Conservation (phyloP, 1,140 invertebrate species). For the Drosophila tropicalis region DNA sequence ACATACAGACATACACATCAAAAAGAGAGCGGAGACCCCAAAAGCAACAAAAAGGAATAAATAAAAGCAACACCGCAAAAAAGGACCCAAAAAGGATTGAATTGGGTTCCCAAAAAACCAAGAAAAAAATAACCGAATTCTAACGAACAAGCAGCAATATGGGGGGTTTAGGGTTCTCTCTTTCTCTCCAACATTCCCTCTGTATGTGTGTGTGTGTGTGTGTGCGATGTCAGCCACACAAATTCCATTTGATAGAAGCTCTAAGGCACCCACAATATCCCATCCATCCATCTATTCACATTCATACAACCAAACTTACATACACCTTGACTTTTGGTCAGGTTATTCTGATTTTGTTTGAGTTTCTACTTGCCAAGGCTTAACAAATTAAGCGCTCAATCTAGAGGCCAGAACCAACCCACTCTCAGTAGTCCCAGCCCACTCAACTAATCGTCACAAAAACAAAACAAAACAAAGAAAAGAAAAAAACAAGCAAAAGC, state of each 20-base stretch:
- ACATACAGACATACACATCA: neutral
- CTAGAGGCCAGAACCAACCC: conserved; percentile 47
- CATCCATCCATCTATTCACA: conserved; percentile 24
- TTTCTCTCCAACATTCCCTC: neutral
- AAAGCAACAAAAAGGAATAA: conserved; percentile 72
- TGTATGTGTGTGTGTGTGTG: conserved; percentile 35
- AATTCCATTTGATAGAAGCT: conserved; percentile 55
- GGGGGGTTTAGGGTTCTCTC: neutral
- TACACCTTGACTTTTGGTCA: conserved; percentile 80
- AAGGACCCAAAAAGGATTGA: conserved; percentile 51
- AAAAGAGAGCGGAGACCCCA: conserved; percentile 49
- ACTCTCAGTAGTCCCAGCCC: neutral
- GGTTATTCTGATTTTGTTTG: conserved; percentile 80
- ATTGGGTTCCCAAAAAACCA: conserved; percentile 53
- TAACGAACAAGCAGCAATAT: conserved; percentile 75
- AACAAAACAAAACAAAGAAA: conserved; percentile 25
- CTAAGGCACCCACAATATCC: conserved; percentile 66
- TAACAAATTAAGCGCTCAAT: conserved; percentile 82
- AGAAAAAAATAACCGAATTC: conserved; percentile 25
- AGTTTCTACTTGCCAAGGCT: conserved; percentile 80
- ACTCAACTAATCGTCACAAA: conserved; percentile 8
- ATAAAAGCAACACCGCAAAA: conserved; percentile 19
- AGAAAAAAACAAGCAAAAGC: conserved; percentile 19
- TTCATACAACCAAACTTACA: conserved; percentile 50
- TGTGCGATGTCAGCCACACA: conserved; percentile 57